Evolutionary conservation across 2,888 invertebrate genomes (phyloP), one percentile per base, ranked within the genome.

Genomic region (Ramazzottius varieornatus): DNA sequence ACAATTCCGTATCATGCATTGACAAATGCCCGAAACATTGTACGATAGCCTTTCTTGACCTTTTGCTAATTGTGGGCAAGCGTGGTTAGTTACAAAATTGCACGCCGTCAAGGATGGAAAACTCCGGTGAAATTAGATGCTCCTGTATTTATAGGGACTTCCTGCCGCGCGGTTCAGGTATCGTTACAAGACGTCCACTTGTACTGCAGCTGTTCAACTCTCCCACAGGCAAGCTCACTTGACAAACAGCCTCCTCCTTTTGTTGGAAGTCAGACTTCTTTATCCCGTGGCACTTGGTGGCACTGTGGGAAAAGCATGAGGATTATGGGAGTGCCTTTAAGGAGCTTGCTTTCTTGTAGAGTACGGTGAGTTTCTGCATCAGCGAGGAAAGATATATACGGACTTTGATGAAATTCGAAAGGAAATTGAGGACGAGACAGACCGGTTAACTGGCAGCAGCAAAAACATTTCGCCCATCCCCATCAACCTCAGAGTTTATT

Each of bases 391-490:
- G 66, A 74, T 74, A 54, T 78, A 75, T 71, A 70, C 73, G 1
- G 79, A 80, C 68, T 80, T 80, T 70, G 75, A 75, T 66, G 68
- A 67, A 2, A 72, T 74, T 2, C 74, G 80, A 2, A 77, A 77
- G 67, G 80, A 80, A 70, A 80, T 80, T 65, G 80, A 80, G 69
- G 77, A 75, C 65, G 80, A 80, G 70, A 80, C 80, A 1, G 79
- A 80, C 66, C 72, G 79, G 33, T 74, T 73, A n/a, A 80, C 80
- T 1, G 79, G 80, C 32, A 70, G 72, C 46, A 78, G 79, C 71
- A 80, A 80, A 70, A 79, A 78, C 66, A 78, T 80, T 67, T 78
- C 78, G 13, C 76, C 76, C 67, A 71, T 78, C 66, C 80, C 80
- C 33, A 80, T 80, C 69, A 80, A 79, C 71, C 72, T 80, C n/a